Conservation (phyloP, 2,888 invertebrate genomes). For the Polydrusus cervinus region DNA sequence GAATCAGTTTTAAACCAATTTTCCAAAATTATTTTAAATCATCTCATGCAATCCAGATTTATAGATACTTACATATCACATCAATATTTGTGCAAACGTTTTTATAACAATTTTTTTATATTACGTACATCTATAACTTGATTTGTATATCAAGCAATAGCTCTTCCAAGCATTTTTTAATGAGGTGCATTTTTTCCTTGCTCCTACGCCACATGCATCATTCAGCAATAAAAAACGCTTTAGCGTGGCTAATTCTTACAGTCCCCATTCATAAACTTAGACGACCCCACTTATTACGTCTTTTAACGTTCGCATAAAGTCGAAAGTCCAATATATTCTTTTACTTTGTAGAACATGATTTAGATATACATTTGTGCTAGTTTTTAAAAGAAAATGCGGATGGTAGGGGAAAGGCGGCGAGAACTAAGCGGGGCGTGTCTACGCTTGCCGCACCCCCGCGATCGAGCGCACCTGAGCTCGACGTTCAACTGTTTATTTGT, state of each 20-base stretch:
- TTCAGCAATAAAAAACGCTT: conserved; percentile 33
- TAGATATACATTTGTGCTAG: conserved; percentile 53
- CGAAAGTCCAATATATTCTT: conserved; percentile 46
- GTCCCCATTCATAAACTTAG: conserved; percentile 46
- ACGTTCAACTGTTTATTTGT: conserved; percentile 55
- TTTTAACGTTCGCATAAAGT: conserved; percentile 48
- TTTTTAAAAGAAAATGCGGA: conserved; percentile 56
- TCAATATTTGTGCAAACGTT: background rate
- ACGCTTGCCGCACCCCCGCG: conserved; percentile 67
- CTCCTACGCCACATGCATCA: conserved; percentile 27
- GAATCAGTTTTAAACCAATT: no score
- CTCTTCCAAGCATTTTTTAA: background rate
- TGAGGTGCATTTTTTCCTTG: conserved; percentile 2
- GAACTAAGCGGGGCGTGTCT: conserved; percentile 67
- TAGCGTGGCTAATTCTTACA: conserved; percentile 31
- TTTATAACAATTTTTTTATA: background rate
- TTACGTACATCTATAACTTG: background rate
- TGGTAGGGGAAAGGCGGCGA: conserved; percentile 67
- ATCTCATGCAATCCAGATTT: no score
- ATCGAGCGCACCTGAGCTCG: conserved; percentile 70
- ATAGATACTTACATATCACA: no score
- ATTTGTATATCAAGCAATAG: conserved; percentile 1
- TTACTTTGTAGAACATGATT: conserved; percentile 53
- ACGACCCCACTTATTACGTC: conserved; percentile 42
- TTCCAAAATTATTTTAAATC: no score